Evolutionary conservation across 2,888 invertebrate species (phyloP), one percentile per base, ranked within the genome.

Genomic region (Drosophila maculinotata): DNA sequence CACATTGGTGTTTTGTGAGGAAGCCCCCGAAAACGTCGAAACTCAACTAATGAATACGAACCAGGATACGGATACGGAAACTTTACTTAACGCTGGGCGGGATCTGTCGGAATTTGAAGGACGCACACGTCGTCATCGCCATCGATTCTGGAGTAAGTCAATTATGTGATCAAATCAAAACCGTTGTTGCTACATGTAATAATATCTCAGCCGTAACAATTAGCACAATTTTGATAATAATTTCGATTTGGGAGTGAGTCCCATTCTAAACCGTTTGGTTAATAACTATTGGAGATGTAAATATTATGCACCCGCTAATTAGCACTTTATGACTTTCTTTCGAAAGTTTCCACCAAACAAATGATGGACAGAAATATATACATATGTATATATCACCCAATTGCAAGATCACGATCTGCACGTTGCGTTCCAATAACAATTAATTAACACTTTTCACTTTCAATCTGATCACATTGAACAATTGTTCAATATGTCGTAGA

Each of bases 391-490:
- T 65, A 23, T 53, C 53, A 41, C 30, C 23, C 52, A 81, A 89
- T 83, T 85, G 72, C 54, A 48, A 17, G 15, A 82, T 81, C 90
- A 89, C 90, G 90, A 82, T 69, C 31, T 58, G 30, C 41, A 58
- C 15, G 23, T 44, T 49, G 42, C 44, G 28, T 49, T 54, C 72
- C 67, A 57, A 72, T 67, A 66, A 62, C 66, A 59, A 68, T 59
- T 69, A 69, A 85, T 90, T 89, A 76, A 79, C 89, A 90, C 89
- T 87, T 89, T 89, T 90, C 89, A 89, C 89, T 90, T 89, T 89
- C 82, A 74, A 80, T 86, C 71, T 59, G 12, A 26, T 17, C 58
- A 38, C 31, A 51, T 45, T 54, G 33, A 45, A 38, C 59, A 58
- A 70, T 48, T 48, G 49, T 56, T n/a, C n/a, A 53, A 54, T 69